Evolutionary conservation across 92 coral and sea anemone species (phyloP), one percentile per base, ranked within the genome.

Genomic region (Blastomussa wellsi): DNA sequence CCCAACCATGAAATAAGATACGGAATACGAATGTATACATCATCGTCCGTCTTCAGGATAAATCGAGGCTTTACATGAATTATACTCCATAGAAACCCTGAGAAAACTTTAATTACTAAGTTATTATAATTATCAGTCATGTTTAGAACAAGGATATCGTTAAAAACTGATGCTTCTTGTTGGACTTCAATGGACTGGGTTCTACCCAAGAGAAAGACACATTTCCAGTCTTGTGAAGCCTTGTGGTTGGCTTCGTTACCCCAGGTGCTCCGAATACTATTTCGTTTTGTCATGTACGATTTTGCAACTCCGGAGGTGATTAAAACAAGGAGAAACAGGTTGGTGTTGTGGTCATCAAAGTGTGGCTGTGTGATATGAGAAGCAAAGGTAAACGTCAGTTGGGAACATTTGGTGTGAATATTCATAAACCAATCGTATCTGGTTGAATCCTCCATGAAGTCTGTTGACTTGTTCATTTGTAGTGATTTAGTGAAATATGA

Each of bases 41-140:
- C 85, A 22, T 81, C 85, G 12, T 81, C 85, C 19, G 85, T 49
- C 29, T 81, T 81, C 5, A 81, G 52, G 39, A 81, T 38, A 26
- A 68, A 81, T 5, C 52, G 66, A 20, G 77, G 66, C 12, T 81
- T 81, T 12, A 81, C 24, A 62, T 79, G 17, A 32, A 22, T 36
- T 62, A 53, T 1, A n/a, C 67, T 72, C 85, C 85, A 81, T n/a
- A 69, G 39, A 12, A 81, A 8, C 24, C 78, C 85, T 1, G 85
- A 69, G 6, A 41, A 68, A 14, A 36, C 22, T 42, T 81, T 81
- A 5, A 81, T 28, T 20, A 81, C 78, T 31, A 81, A 72, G 55
- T 81, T 81, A 35, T 81, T 35, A 37, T 81, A 81, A 38, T 51
- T 81, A 32, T 81, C 85, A 1, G 62, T 35, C 48, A 81, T 48